phyloP scores from a whole-genome alignment of 2,113 vertebrate species.

The Labeo catla region DNA sequence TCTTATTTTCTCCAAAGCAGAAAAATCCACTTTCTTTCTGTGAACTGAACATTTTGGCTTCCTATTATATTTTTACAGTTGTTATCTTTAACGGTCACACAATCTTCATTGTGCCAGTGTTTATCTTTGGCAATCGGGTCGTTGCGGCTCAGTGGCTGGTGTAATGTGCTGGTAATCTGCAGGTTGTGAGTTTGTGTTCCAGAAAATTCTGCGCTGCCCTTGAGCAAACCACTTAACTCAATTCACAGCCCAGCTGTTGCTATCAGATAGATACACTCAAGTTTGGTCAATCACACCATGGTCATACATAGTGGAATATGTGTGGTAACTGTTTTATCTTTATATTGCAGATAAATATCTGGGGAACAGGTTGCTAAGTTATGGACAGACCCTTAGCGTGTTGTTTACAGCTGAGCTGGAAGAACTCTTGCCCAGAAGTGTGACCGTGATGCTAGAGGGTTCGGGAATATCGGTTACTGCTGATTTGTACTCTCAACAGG shows the following conservation, averaged over 20 bases:
- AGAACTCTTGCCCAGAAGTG: slow-evolving; percentile 52
- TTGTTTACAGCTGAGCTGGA: slow-evolving; percentile 72
- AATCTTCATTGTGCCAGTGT: background rate
- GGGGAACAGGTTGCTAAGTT: slow-evolving; percentile 83
- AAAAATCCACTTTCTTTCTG: background rate
- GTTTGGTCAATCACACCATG: background rate
- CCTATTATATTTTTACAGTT: slow-evolving; percentile 34
- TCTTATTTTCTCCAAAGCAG: slow-evolving; percentile 28
- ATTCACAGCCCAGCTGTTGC: slow-evolving; percentile 36
- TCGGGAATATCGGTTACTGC: slow-evolving; percentile 73
- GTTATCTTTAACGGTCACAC: slow-evolving; percentile 27
- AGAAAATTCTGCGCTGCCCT: slow-evolving; percentile 32
- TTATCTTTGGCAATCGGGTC: slow-evolving; percentile 47
- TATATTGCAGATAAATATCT: slow-evolving; percentile 82
- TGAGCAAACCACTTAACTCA: slow-evolving; percentile 28
- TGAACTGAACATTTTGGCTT: background rate
- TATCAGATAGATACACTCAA: slow-evolving; percentile 13
- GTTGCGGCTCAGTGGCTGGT: slow-evolving; percentile 8
- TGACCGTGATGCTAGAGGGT: slow-evolving; percentile 81
- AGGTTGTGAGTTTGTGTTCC: slow-evolving; percentile 41
- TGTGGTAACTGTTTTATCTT: slow-evolving; percentile 28
- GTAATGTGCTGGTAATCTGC: slow-evolving; percentile 41
- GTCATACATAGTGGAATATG: slow-evolving; percentile 6
- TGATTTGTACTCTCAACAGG: slow-evolving; percentile 48
- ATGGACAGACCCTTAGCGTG: slow-evolving; percentile 82